These are phyloP conservation scores for Puma concolor DNA, from an alignment of 2,113 vertebrate species.

Conservation along the genomic window DNA sequence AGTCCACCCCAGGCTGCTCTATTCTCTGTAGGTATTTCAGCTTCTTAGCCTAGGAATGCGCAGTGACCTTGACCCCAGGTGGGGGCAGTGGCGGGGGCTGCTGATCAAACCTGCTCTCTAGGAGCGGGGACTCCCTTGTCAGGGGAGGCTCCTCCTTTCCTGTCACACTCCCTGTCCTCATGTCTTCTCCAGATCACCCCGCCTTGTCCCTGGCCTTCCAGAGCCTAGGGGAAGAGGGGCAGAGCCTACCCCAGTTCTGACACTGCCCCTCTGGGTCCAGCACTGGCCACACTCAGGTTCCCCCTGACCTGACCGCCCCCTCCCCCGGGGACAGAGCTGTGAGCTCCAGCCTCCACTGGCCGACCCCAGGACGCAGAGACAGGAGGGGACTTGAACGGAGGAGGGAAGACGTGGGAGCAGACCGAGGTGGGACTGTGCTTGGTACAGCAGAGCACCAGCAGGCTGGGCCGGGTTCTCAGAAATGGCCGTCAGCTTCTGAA, in stretches of 20 bases:
- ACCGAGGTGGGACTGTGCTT: not conserved
- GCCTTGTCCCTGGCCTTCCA: no score
- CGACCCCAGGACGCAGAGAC: fast-evolving
- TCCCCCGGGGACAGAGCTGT: no score
- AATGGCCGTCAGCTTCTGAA: no score
- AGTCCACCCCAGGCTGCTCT: not conserved
- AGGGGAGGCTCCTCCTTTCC: fast-evolving
- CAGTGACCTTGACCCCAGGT: not conserved
- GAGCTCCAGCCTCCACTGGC: not conserved
- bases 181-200: not conserved
- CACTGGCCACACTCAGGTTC: not conserved
- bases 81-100: not conserved
- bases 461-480: fast-evolving
- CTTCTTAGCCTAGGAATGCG: no score
- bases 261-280: not conserved
- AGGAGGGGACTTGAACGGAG: not conserved
- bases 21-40: not conserved
- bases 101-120: not conserved
- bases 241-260: not conserved
- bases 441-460: not conserved
- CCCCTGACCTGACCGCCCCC: fast-evolving
- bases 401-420: not conserved
- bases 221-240: not conserved
- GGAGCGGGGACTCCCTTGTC: no score
- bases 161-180: fast-evolving